Evolutionary conservation across 2,888 invertebrate genomes (phyloP).

Genomic region (Pantelozetes paolii): DNA sequence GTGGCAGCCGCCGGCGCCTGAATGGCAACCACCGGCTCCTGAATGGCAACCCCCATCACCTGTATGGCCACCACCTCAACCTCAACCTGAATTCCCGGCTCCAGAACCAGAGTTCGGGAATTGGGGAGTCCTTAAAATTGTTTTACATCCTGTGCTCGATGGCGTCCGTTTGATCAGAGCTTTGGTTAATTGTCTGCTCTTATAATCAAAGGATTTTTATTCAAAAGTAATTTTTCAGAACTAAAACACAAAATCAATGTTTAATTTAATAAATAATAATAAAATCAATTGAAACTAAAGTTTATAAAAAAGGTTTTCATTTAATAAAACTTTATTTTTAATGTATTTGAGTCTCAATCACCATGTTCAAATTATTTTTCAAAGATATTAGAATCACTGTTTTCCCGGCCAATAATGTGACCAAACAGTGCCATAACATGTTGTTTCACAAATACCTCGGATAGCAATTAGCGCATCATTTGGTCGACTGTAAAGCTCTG

Average conservation of each 20-base stretch:
- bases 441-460: not conserved
- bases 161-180: not conserved
- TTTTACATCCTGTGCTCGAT: slow-evolving; percentile 1
- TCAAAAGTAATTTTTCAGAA: not conserved
- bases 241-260: not conserved
- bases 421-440: slow-evolving; percentile 5
- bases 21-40: not conserved
- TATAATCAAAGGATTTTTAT: not conserved
- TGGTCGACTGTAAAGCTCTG: not conserved
- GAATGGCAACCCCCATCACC: not conserved
- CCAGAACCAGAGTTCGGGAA: not conserved
- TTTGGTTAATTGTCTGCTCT: not conserved
- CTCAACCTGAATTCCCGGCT: not conserved
- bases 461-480: not conserved
- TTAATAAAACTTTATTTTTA: not conserved
- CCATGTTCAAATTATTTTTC: not conserved
- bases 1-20: not conserved
- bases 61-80: not conserved
- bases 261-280: not conserved
- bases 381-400: not conserved
- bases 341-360: not conserved
- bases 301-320: not conserved
- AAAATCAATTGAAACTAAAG: not conserved
- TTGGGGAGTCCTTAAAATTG: not conserved
- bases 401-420: not conserved